Conservation (phyloP, 2,888 invertebrate genomes). For the Molanna angustata region DNA sequence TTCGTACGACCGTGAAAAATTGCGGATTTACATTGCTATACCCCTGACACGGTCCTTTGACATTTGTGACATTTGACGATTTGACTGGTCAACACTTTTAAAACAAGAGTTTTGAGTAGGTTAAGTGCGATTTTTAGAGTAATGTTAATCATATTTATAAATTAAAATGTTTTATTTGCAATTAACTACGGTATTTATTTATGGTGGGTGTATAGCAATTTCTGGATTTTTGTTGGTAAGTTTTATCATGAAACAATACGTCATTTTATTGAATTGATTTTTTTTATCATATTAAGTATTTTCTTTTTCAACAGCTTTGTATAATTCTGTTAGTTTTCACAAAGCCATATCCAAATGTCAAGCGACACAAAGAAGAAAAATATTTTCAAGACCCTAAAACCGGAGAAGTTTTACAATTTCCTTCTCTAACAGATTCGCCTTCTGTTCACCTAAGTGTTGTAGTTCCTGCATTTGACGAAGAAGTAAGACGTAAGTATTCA, state of each 20-base stretch:
- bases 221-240: conserved; percentile 24
- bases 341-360: conserved; percentile 64
- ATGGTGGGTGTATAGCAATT: conserved; percentile 25
- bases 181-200: conserved; percentile 24
- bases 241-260: background rate
- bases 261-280: background rate
- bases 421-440: conserved; percentile 67
- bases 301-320: conserved; percentile 55
- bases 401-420: conserved; percentile 59
- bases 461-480: conserved; percentile 97
- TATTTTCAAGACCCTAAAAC: conserved; percentile 64
- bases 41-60: no score
- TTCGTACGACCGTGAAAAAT: no score
- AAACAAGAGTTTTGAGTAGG: no score
- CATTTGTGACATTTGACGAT: no score
- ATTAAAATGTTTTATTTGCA: conserved; percentile 29
- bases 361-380: conserved; percentile 72
- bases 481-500: conserved; percentile 71
- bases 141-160: no score
- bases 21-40: no score
- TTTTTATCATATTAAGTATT: background rate
- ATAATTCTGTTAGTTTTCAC: conserved; percentile 60
- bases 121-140: no score
- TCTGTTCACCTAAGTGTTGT: conserved; percentile 82
- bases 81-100: no score